Evolutionary conservation across 1,140 invertebrate species (phyloP), one percentile per base, ranked within the genome.

Genomic region (Aethina tumida): DNA sequence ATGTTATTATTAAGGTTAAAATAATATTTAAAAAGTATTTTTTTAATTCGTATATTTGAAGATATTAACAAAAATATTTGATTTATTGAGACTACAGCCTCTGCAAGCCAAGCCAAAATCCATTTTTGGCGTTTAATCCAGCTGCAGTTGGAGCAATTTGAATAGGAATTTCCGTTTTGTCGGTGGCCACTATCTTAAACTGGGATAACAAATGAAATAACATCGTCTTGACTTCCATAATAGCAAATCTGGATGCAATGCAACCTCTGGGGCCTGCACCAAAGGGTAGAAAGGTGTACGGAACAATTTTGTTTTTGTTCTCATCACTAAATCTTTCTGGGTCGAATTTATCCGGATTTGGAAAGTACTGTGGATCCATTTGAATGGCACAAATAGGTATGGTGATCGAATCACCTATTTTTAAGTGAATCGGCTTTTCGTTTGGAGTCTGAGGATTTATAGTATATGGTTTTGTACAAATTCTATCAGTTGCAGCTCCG

Each of bases 311-410:
- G 2, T 30, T 25, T 9, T 46, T 47, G 34, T 58, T 59, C 36
- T 62, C 59, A 5, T 43, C 39, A 12, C 47, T 41, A 37, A 64
- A 68, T 24, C 22, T 24, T 24, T 24, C 22, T 2, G 22, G 22
- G 10, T 24, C 22, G 22, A 24, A 24, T 24, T 24, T 24, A 9
- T 24, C 22, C 2, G 22, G 22, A 24, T 24, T 24, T 2, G 8
- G 54, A 39, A 50, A 69, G 19, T 57, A 48, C 14, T 61, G 42
- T 2, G 58, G 47, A 45, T 68, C 58, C 17, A 50, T 46, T 19
- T 47, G 45, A 9, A 51, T 73, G 59, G 45, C 73, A 77, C 39
- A 59, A 42, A 24, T 66, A 48, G 6, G 76, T 70, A 36, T 76
- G 59, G 2, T 64, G 59, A 52, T 27, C 2, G 16, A 16, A 25